A percentile compares a stretch with the other conserved stretches of the same genome.
phyloP scores from a whole-genome alignment of 2,797 vertebrate genomes.

The Rhinophrynus dorsalis region DNA sequence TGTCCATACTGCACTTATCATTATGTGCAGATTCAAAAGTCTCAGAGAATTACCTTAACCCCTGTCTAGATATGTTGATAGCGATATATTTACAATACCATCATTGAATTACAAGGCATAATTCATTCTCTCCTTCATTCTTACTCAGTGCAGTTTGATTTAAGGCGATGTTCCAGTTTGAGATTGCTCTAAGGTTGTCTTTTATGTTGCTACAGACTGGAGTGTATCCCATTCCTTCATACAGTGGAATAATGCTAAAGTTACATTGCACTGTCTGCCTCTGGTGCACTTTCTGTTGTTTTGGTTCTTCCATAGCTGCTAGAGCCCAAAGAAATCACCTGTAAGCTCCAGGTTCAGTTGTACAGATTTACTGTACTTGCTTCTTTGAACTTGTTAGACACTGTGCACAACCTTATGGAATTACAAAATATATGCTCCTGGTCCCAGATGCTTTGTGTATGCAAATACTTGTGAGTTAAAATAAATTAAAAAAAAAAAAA shows the following conservation, averaged over 20 bases:
- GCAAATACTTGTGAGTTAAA: conserved; percentile 75
- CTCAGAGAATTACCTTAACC: conserved; percentile 78
- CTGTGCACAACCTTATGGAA: conserved; percentile 72
- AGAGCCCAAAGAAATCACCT: conserved; percentile 64
- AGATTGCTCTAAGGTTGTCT: conserved; percentile 76
- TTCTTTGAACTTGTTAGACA: conserved; percentile 61
- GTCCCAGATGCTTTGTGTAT: conserved; percentile 88
- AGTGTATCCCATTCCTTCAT: conserved; percentile 78
- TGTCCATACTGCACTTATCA: conserved; percentile 60
- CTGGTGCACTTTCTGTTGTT: conserved; percentile 67
- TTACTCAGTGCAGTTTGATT: conserved; percentile 87
- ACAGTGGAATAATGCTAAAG: conserved; percentile 74
- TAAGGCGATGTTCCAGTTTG: conserved; percentile 96
- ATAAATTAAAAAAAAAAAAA: conserved; percentile 95
- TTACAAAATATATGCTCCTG: conserved; percentile 75
- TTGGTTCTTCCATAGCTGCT: conserved; percentile 81
- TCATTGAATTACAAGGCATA: conserved; percentile 82
- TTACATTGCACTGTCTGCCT: conserved; percentile 73
- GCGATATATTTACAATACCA: conserved; percentile 92
- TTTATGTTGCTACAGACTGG: conserved; percentile 74
- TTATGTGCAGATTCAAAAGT: conserved; percentile 67
- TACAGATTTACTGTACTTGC: conserved; percentile 59
- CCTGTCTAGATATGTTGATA: conserved; percentile 79
- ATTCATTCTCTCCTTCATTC: conserved; percentile 73
- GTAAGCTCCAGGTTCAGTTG: conserved; percentile 66